phyloP scores from a whole-genome alignment of 2,888 invertebrate species.

The Acronicta psi region DNA sequence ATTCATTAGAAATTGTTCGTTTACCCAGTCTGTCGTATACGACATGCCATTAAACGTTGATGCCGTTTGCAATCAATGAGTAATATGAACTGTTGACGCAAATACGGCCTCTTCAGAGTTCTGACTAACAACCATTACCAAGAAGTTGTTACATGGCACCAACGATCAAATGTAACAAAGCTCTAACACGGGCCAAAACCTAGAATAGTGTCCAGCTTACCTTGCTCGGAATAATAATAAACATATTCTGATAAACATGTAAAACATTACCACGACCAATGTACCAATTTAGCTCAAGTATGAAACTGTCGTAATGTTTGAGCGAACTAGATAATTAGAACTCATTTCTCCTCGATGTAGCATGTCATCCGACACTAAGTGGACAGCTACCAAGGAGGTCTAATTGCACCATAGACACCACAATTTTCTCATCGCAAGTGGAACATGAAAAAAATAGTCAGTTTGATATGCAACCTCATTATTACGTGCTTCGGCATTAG shows the following conservation, averaged over 20 bases:
- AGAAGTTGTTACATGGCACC: slow-evolving; percentile 10
- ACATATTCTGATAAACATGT: slow-evolving; percentile 17
- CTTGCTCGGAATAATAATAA: slow-evolving; percentile 26
- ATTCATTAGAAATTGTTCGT: not conserved
- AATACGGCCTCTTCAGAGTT: slow-evolving; percentile 10
- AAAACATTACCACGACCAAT: slow-evolving; percentile 17
- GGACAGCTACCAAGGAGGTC: slow-evolving; percentile 53
- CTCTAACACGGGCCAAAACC: slow-evolving; percentile 28
- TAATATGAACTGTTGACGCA: slow-evolving; percentile 23
- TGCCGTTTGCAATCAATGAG: slow-evolving; percentile 19
- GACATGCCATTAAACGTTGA: slow-evolving; percentile 20
- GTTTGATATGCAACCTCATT: slow-evolving; percentile 52
- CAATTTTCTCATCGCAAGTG: slow-evolving; percentile 70
- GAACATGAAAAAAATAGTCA: slow-evolving; percentile 61
- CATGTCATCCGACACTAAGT: slow-evolving; percentile 63
- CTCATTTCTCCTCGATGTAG: slow-evolving; percentile 54
- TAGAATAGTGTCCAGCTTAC: slow-evolving; percentile 34
- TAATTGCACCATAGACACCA: slow-evolving; percentile 67
- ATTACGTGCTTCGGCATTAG: slow-evolving; percentile 55
- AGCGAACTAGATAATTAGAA: slow-evolving; percentile 47
- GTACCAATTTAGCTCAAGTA: slow-evolving; percentile 14
- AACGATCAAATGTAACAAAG: slow-evolving; percentile 44
- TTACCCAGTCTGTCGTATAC: slow-evolving; percentile 9
- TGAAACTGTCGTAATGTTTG: slow-evolving; percentile 35
- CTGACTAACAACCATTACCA: slow-evolving; percentile 11